A percentile compares a stretch with the other conserved stretches of the same genome.
phyloP scores from a whole-genome alignment of 1,140 invertebrate genomes.

The Drosophila mauritiana region DNA sequence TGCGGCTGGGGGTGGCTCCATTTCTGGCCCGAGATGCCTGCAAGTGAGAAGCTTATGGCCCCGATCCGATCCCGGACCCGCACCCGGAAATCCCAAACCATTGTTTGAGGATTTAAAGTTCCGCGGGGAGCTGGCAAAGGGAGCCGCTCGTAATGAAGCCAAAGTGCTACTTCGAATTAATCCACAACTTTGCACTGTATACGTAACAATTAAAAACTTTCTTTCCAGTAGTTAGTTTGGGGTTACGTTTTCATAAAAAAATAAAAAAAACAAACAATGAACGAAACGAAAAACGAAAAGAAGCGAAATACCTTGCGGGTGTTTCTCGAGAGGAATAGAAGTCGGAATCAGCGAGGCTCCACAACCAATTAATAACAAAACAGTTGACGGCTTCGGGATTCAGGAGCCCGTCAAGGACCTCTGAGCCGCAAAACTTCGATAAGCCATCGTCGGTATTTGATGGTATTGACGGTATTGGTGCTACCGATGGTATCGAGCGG shows the following conservation, averaged over 20 bases:
- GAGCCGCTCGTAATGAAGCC: conserved; percentile 52
- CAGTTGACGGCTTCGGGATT: conserved; percentile 35
- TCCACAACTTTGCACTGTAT: conserved; percentile 56
- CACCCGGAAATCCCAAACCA: conserved; percentile 48
- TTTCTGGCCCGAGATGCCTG: conserved; percentile 20
- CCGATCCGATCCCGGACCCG: not conserved
- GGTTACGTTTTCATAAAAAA: conserved; percentile 6
- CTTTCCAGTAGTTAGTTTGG: conserved; percentile 34
- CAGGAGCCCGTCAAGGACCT: conserved; percentile 24
- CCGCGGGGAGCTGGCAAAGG: conserved; percentile 25
- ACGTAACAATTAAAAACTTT: conserved; percentile 59
- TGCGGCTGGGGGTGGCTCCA: conserved; percentile 14
- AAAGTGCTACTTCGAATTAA: conserved; percentile 64
- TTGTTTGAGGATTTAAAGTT: conserved; percentile 64
- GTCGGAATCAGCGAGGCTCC: conserved; percentile 16
- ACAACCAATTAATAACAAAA: conserved; percentile 46
- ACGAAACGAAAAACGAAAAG: conserved; percentile 1
- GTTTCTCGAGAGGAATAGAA: conserved; percentile 17
- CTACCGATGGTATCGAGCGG: not conserved
- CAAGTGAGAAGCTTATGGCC: conserved; percentile 34
- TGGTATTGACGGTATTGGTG: conserved; percentile 37
- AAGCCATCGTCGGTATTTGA: conserved; percentile 48
- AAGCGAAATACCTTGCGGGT: conserved; percentile 20
- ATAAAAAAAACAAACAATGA: too few relatives aligned
- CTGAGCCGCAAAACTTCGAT: conserved; percentile 55